Percentiles rank a stretch among this genome's conserved stretches.
Conservation (phyloP, 2,888 invertebrate genomes). For the Cryptocheilus praepositus region DNA sequence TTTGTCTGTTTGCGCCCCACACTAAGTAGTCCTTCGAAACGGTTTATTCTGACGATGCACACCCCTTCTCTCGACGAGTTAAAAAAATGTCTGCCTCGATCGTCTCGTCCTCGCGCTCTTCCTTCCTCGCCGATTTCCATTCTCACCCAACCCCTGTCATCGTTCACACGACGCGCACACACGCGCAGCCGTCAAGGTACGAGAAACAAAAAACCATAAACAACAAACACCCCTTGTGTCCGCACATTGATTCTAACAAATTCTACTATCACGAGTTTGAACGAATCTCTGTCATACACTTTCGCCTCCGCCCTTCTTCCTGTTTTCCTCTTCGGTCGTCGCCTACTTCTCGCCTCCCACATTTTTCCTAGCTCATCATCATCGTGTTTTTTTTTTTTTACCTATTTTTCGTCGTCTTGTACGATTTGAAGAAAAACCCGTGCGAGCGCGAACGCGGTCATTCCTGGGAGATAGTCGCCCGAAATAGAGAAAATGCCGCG, state of each 20-base stretch:
- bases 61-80: slow-evolving; percentile 16
- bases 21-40: too few species aligned
- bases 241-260: slow-evolving; percentile 3
- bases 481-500: too few species aligned
- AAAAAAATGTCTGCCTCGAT: slow-evolving; percentile 33
- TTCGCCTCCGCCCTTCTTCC: slow-evolving; percentile 2
- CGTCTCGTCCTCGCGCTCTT: too few species aligned
- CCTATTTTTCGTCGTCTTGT: slow-evolving; percentile 22
- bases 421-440: slow-evolving; percentile 7
- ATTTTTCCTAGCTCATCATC: slow-evolving; percentile 6
- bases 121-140: neutral
- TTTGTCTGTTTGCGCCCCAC: slow-evolving; percentile 31
- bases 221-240: neutral
- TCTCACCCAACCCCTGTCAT: neutral
- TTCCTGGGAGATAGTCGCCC: neutral
- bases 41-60: slow-evolving; percentile 34
- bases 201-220: slow-evolving; percentile 11
- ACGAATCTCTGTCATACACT: slow-evolving; percentile 32
- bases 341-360: slow-evolving; percentile 22
- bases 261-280: slow-evolving; percentile 53
- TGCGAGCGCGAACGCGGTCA: too few species aligned
- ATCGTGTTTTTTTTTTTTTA: slow-evolving; percentile 9
- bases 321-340: slow-evolving; percentile 12
- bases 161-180: slow-evolving; percentile 29
- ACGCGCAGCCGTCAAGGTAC: slow-evolving; percentile 5